Evolutionary conservation across 1,140 invertebrate species (phyloP).

Genomic region (Pararge aegeria): DNA sequence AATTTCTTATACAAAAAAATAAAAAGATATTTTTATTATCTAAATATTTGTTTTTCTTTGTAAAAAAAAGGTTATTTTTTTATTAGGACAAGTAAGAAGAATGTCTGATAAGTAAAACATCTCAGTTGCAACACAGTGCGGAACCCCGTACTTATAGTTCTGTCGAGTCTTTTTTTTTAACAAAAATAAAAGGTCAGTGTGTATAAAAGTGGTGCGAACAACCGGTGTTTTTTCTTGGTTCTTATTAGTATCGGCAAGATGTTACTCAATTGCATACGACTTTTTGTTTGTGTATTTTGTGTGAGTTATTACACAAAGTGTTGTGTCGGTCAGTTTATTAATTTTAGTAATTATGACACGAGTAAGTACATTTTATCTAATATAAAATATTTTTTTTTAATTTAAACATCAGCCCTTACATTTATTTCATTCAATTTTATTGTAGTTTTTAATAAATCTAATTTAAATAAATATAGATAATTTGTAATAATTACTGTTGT

Average conservation of each 20-base stretch:
- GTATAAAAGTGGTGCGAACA: slow-evolving; percentile 37
- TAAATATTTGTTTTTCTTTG: too few species aligned
- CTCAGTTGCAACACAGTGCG: background rate
- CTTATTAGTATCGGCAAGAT: slow-evolving; percentile 39
- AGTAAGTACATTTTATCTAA: slow-evolving; percentile 27
- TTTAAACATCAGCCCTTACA: background rate
- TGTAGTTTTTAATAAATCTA: too few species aligned
- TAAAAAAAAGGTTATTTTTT: too few species aligned
- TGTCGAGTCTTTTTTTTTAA: slow-evolving; percentile 29
- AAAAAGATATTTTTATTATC: too few species aligned
- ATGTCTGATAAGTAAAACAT: background rate
- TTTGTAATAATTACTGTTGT: too few species aligned
- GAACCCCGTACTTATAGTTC: slow-evolving; percentile 8
- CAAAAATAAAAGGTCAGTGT: slow-evolving; percentile 39
- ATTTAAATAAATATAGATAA: too few species aligned
- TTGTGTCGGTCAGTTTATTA: slow-evolving; percentile 35
- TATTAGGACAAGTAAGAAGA: too few species aligned
- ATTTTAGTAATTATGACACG: slow-evolving; percentile 33
- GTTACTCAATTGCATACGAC: slow-evolving; percentile 35
- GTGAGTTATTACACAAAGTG: slow-evolving; percentile 26
- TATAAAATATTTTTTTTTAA: background rate
- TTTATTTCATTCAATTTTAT: background rate
- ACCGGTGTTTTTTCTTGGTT: slow-evolving; percentile 35
- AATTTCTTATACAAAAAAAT: too few species aligned
- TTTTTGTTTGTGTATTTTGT: slow-evolving; percentile 29